These are phyloP conservation scores for Syrphus vitripennis DNA, from an alignment of 2,888 invertebrate genomes.

Conservation along the genomic window DNA sequence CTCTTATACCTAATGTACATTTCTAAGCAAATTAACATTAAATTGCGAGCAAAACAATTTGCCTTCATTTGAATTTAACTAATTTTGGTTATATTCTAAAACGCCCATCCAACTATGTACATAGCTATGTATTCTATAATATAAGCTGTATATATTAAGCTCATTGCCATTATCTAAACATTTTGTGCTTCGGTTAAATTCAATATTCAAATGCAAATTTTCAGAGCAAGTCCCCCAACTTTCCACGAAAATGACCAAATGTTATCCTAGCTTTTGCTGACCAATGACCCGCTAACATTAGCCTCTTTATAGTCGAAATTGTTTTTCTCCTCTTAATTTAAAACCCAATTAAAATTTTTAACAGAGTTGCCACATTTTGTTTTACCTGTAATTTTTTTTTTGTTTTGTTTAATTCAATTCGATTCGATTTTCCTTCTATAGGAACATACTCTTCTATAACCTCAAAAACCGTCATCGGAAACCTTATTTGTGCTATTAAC, in stretches of 20 bases:
- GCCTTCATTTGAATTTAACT: neutral
- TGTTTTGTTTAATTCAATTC: no score
- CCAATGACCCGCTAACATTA: neutral
- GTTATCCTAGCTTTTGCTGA: neutral
- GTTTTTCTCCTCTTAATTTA: neutral
- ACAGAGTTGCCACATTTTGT: neutral
- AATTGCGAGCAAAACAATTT: neutral
- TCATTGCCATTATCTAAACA: neutral
- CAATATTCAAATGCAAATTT: conserved; percentile 16
- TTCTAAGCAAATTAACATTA: neutral
- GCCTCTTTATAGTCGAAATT: neutral
- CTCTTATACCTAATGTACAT: neutral
- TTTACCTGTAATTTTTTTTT: neutral
- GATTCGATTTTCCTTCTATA: neutral
- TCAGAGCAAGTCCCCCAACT: neutral
- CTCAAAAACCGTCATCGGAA: neutral
- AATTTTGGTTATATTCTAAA: neutral
- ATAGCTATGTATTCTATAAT: no score
- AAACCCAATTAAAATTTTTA: conserved; percentile 25
- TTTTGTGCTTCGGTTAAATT: neutral
- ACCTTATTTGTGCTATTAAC: conserved; percentile 36
- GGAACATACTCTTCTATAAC: neutral
- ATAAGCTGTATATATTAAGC: neutral
- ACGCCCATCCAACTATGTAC: neutral
- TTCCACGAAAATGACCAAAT: neutral